Percentiles rank a stretch among this genome's conserved stretches.
These are phyloP conservation scores for Silurus lanzhouensis DNA, from an alignment of 2,797 vertebrate genomes.

Conservation along the genomic window DNA sequence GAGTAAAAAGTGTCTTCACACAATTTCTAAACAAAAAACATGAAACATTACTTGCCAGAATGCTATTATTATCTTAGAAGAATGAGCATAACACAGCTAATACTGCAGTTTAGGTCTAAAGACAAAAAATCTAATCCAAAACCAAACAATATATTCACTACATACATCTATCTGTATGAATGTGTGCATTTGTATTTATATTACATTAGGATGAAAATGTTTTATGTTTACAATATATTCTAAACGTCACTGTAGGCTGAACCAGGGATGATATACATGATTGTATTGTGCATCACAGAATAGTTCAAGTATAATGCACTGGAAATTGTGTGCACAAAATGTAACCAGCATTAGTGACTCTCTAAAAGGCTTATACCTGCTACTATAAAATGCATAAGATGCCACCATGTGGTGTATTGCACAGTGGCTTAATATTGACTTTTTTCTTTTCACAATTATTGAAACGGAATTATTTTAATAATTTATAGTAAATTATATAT, in stretches of 20 bases:
- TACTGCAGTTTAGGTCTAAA: not conserved
- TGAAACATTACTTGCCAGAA: constrained; percentile 1
- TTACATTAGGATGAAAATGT: not conserved
- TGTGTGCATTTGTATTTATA: not conserved
- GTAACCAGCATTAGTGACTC: not conserved
- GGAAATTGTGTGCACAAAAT: not conserved
- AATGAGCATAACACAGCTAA: not conserved
- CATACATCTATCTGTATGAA: not conserved
- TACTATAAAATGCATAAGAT: constrained; percentile 13
- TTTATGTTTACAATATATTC: not conserved
- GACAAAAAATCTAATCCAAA: constrained; percentile 20
- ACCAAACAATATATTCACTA: not conserved
- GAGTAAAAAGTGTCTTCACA: constrained; percentile 1
- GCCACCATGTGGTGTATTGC: constrained; percentile 18
- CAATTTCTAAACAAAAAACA: not conserved
- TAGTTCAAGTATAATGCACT: not conserved
- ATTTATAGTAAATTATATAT: no score
- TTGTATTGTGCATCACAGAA: not conserved
- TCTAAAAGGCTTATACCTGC: not conserved
- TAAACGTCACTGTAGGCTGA: not conserved
- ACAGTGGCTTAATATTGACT: constrained; percentile 1
- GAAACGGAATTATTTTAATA: not conserved
- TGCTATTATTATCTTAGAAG: not conserved
- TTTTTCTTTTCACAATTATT: not conserved
- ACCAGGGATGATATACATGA: not conserved